Conservation (phyloP, 2,888 invertebrate species). For the Hermaeophaga mercurialis region DNA sequence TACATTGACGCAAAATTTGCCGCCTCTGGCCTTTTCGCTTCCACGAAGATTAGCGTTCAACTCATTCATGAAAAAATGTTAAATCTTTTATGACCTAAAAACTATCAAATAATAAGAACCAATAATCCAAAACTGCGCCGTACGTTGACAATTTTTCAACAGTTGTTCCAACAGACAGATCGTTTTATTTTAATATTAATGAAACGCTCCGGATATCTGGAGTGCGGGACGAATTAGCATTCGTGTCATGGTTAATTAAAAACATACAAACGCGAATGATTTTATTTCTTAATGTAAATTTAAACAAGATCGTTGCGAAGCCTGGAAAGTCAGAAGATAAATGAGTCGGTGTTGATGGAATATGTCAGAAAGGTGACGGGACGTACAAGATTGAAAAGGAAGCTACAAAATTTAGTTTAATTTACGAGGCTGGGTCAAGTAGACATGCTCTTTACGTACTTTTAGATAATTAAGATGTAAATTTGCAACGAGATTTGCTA, state of each 20-base stretch:
- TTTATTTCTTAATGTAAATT: background rate
- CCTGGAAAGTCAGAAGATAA: background rate
- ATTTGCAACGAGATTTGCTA: no score
- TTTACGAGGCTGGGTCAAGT: constrained; percentile 23
- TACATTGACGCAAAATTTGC: constrained; percentile 19
- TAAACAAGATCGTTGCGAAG: background rate
- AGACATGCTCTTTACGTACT: constrained; percentile 9
- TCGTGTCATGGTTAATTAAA: constrained; percentile 3
- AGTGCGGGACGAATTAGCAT: no score
- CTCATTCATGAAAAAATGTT: no score
- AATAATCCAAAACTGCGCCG: no score
- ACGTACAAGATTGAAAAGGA: constrained; percentile 20
- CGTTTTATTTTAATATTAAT: no score
- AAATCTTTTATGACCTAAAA: no score
- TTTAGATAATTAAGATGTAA: constrained; percentile 19
- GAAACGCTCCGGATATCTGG: no score
- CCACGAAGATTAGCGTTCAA: no score
- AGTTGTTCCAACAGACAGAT: no score
- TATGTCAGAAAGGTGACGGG: constrained; percentile 22
- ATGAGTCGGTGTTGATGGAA: constrained; percentile 5
- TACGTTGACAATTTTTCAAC: no score
- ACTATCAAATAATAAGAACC: no score
- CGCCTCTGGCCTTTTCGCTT: constrained; percentile 3
- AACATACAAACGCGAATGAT: background rate
- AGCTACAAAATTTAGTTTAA: constrained; percentile 22